Percentiles rank a stretch among this genome's conserved stretches.
Evolutionary conservation across 2,113 vertebrate genomes (phyloP).

Genomic region (Tor tambroides): DNA sequence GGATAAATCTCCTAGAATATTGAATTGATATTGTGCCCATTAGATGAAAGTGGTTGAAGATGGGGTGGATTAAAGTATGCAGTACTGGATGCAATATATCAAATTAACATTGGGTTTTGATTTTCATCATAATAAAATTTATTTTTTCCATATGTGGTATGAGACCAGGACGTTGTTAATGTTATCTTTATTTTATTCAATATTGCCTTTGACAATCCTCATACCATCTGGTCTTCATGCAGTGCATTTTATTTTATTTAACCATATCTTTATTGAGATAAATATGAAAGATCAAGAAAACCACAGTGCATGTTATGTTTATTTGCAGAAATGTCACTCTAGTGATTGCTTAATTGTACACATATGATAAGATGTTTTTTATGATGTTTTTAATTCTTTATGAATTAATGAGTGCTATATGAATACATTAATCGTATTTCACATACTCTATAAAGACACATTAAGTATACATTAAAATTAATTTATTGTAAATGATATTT

Average conservation of each 20-base stretch:
- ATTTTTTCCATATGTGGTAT: not conserved
- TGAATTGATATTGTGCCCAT: conserved; percentile 9
- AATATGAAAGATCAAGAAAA: not conserved
- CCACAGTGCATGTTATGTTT: not conserved
- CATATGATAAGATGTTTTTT: not conserved
- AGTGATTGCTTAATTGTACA: not conserved
- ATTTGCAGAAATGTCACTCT: not conserved
- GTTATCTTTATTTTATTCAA: not conserved
- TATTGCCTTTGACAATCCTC: not conserved
- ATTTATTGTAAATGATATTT: not conserved
- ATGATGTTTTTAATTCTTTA: not conserved
- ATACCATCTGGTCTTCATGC: not conserved
- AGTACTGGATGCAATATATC: not conserved
- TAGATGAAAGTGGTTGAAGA: not conserved
- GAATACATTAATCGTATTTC: not conserved
- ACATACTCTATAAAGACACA: not conserved
- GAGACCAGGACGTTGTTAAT: not conserved
- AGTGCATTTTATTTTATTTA: not conserved
- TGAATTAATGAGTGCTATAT: not conserved
- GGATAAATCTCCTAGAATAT: not conserved
- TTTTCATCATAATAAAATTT: not conserved
- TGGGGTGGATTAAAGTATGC: not conserved
- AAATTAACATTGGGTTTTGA: not conserved
- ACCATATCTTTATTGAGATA: not conserved
- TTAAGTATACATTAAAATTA: not conserved